Percentiles rank a stretch among this genome's conserved stretches.
Evolutionary conservation across 2,888 invertebrate species (phyloP).

Genomic region (Clunio marinus): DNA sequence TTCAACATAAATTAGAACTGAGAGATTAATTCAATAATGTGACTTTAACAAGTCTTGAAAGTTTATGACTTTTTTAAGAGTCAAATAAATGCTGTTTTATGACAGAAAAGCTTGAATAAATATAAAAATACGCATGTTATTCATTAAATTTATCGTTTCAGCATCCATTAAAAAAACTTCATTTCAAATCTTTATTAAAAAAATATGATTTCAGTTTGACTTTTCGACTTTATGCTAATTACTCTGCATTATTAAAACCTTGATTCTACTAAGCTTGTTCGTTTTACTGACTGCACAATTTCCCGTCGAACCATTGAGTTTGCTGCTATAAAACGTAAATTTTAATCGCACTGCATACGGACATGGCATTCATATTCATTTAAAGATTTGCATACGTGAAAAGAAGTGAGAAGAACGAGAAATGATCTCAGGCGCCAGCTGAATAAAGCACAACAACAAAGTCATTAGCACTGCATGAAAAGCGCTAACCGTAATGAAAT

Average conservation of each 20-base stretch:
- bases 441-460: neutral
- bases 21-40: too few relatives aligned
- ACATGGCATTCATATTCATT: neutral
- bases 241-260: neutral
- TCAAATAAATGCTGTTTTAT: too few relatives aligned
- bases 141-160: neutral
- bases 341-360: neutral
- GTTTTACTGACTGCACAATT: slow-evolving; percentile 5
- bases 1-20: too few relatives aligned
- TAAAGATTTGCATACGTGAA: neutral
- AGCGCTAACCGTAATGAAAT: neutral
- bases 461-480: slow-evolving; percentile 7
- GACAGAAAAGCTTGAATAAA: too few relatives aligned
- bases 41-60: too few relatives aligned
- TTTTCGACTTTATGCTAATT: neutral
- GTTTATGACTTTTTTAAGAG: too few relatives aligned
- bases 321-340: slow-evolving; percentile 5
- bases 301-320: neutral
- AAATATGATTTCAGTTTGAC: neutral
- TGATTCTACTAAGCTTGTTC: neutral
- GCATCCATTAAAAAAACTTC: slow-evolving; percentile 24
- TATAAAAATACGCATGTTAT: neutral
- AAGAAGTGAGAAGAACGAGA: neutral
- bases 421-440: slow-evolving; percentile 12
- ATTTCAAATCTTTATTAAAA: too few relatives aligned